Evolutionary conservation across 2,888 invertebrate species (phyloP).

Genomic region (Biston stratarius): DNA sequence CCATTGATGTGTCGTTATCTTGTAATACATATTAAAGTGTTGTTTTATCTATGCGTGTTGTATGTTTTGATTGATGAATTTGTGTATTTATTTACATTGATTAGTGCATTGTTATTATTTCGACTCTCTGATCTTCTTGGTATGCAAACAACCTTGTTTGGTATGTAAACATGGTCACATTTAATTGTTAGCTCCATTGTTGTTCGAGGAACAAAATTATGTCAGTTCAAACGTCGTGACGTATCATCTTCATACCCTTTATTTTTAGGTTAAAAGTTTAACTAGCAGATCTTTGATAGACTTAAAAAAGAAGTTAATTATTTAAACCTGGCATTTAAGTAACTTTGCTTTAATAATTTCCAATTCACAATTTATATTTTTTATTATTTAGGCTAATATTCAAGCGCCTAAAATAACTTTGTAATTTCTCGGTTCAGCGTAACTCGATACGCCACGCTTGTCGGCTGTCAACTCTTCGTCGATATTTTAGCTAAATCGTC

Average conservation of each 20-base stretch:
- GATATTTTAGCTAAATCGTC: slow-evolving; percentile 78
- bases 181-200: slow-evolving; percentile 53
- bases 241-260: slow-evolving; percentile 11
- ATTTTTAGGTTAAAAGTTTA: background rate
- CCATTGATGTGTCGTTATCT: slow-evolving; percentile 70
- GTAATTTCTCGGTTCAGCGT: slow-evolving; percentile 70
- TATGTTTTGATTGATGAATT: slow-evolving; percentile 64
- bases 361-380: background rate
- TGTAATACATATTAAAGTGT: slow-evolving; percentile 53
- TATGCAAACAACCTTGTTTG: slow-evolving; percentile 66
- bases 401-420: slow-evolving; percentile 58
- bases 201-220: slow-evolving; percentile 45
- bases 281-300: background rate
- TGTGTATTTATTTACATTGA: slow-evolving; percentile 72
- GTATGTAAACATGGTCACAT: slow-evolving; percentile 63
- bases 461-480: slow-evolving; percentile 70
- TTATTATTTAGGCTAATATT: slow-evolving; percentile 52
- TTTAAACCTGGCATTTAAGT: slow-evolving; percentile 1
- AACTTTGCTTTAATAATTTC: background rate
- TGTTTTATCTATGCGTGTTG: slow-evolving; percentile 34
- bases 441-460: slow-evolving; percentile 73
- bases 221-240: slow-evolving; percentile 47
- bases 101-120: slow-evolving; percentile 68
- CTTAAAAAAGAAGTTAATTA: background rate
- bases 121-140: slow-evolving; percentile 59